Evolutionary conservation across 30 jellyfish, hydroid and myxozoan genomes (phyloP).

Genomic region (Aurelia sp.): DNA sequence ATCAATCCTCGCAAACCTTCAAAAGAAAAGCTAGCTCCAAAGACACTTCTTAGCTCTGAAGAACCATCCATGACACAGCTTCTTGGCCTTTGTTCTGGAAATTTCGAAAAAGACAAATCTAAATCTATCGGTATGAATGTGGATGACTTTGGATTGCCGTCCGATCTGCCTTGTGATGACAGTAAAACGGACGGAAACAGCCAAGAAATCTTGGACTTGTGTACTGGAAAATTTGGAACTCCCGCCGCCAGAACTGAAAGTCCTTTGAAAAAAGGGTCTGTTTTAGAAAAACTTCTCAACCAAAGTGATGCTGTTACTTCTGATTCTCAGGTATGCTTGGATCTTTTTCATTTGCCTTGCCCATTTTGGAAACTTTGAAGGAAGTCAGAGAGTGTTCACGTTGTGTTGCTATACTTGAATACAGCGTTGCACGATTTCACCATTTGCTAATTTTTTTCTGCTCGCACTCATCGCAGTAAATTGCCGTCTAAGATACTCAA

Average conservation of each 20-base stretch:
- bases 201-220: conserved; percentile 29
- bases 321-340: neutral
- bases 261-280: neutral
- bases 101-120: conserved; percentile 1
- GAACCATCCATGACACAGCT: conserved; percentile 68
- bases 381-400: neutral
- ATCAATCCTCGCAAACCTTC: conserved; percentile 26
- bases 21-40: conserved; percentile 11
- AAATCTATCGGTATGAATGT: neutral
- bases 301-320: conserved; percentile 1
- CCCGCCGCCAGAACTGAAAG: neutral
- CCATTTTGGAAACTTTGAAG: neutral
- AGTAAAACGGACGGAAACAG: neutral
- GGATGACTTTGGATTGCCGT: conserved; percentile 35
- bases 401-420: neutral
- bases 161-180: conserved; percentile 35
- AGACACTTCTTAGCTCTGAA: conserved; percentile 28
- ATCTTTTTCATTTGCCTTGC: neutral
- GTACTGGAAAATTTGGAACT: conserved; percentile 52
- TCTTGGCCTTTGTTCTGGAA: conserved; percentile 76
- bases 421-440: no score
- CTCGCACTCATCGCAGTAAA: no score
- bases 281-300: conserved; percentile 1
- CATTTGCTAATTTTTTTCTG: no score
- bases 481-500: no score